Percentiles rank a stretch among this genome's conserved stretches.
These are phyloP conservation scores for Agrotis clavis DNA, from an alignment of 2,888 invertebrate genomes.

Conservation along the genomic window DNA sequence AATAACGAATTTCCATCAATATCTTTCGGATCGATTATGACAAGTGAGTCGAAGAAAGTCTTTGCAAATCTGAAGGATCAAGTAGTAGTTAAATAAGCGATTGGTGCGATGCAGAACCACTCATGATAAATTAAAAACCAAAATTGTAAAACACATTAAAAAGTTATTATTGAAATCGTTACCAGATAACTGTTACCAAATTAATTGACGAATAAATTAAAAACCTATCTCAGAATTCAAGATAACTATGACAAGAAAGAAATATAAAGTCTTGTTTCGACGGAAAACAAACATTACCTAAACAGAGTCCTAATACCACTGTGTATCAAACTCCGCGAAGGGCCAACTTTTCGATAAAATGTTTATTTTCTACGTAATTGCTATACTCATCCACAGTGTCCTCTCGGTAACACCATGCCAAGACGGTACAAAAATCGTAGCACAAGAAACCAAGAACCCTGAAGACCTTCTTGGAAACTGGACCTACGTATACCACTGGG, in stretches of 20 bases:
- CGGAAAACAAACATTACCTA: not conserved
- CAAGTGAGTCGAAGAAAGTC: too few relatives aligned
- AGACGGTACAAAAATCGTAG: slow-evolving; percentile 27
- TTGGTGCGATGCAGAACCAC: not conserved
- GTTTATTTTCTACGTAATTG: slow-evolving; percentile 8
- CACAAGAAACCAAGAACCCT: slow-evolving; percentile 20
- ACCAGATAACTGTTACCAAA: not conserved
- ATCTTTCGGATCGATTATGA: too few relatives aligned
- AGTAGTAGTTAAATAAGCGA: not conserved
- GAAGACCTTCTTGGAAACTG: slow-evolving; percentile 46
- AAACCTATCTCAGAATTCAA: slow-evolving; percentile 2
- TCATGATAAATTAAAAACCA: not conserved
- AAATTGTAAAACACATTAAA: slow-evolving; percentile 31
- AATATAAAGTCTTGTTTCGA: slow-evolving; percentile 20
- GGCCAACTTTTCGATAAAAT: not conserved
- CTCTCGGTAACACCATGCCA: slow-evolving; percentile 20
- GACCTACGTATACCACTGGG: slow-evolving; percentile 48
- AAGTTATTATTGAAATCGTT: slow-evolving; percentile 9
- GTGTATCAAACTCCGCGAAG: not conserved
- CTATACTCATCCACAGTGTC: slow-evolving; percentile 29
- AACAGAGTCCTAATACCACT: not conserved
- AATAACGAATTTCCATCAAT: too few relatives aligned
- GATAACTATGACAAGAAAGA: slow-evolving; percentile 2
- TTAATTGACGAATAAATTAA: slow-evolving; percentile 30
- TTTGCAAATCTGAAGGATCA: too few relatives aligned